Evolutionary conservation across 2,113 vertebrate species (phyloP).

Genomic region (Pseudorasbora parva): DNA sequence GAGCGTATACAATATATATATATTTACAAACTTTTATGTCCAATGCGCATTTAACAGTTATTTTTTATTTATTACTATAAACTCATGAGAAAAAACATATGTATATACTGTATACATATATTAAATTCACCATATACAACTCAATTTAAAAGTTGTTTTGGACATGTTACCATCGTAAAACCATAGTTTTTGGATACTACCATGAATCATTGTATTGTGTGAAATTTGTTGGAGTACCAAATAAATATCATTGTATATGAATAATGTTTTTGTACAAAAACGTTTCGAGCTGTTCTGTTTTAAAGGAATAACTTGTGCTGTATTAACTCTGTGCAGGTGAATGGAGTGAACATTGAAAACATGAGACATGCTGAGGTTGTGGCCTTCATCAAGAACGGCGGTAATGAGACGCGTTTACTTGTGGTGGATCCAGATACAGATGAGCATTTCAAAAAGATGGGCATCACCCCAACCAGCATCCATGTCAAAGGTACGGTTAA

Average conservation of each 20-base stretch:
- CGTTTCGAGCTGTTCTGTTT: neutral
- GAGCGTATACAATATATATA: no score
- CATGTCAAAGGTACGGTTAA: constrained; percentile 82
- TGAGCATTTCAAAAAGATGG: constrained; percentile 88
- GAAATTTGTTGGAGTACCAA: neutral
- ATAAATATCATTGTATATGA: neutral
- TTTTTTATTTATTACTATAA: no score
- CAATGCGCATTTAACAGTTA: no score
- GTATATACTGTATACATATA: no score
- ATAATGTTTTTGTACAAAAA: neutral
- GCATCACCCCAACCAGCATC: constrained; percentile 79
- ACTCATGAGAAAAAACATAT: no score
- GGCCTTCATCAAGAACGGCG: constrained; percentile 87
- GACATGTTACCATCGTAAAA: no score
- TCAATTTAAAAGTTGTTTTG: no score
- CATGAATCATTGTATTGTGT: no score
- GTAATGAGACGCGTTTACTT: constrained; percentile 84
- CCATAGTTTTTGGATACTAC: no score
- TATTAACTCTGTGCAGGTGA: constrained; percentile 78
- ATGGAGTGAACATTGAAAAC: constrained; percentile 89
- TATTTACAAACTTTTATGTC: no score
- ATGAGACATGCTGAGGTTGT: constrained; percentile 93
- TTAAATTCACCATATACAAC: no score
- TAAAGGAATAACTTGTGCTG: neutral
- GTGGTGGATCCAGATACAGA: constrained; percentile 93